Base-by-base conservation (phyloP, 2,888 invertebrate genomes). In the Sphaerophoria rueppellii region DNA sequence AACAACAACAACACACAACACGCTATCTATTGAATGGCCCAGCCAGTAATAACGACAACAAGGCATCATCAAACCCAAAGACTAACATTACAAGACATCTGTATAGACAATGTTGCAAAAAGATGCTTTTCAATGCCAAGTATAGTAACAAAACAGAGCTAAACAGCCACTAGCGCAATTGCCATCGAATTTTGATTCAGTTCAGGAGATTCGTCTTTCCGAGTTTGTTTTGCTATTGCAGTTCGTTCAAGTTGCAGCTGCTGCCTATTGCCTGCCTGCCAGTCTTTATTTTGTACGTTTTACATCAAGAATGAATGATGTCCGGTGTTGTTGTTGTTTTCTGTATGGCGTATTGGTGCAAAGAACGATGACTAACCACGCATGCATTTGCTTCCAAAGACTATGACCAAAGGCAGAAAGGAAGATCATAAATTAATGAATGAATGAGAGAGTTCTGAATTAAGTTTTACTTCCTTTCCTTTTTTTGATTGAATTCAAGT, bases 211-310 rank as follows among this genome's bases (percentile, higher is more conserved):
- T 24, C 24, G 24, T 24, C 24, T 63, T 61, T 67, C 46, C 46
- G 57, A 79, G 82, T 82, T 82, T 82, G 82, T 79, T 82, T 82
- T 82, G 82, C 63, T 82, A 74, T 79, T 54, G 58, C 54, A 74
- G 52, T 79, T 79, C 79, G 74, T 70, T 73, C 37, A 72, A 58
- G 70, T 71, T 65, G 61, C 54, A 40, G 55, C 54, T 40, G 60
- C 48, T 50, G 14, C 32, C 24, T 55, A 55, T 50, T 48, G 32
- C 32, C 65, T 55, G 24, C 24, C 24, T 24, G 24, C 24, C 24
- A 24, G 24, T 24, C 57, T 77, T 37, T 67, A 43, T 69, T 78
- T 73, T 78, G 79, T 74, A 79, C 79, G 79, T 79, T 60, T 73
- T 24, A 24, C 65, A 74, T 79, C 79, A 74, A 74, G 82, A 79